phyloP scores from a whole-genome alignment of 2,888 invertebrate species.

The Aplocera efformata region DNA sequence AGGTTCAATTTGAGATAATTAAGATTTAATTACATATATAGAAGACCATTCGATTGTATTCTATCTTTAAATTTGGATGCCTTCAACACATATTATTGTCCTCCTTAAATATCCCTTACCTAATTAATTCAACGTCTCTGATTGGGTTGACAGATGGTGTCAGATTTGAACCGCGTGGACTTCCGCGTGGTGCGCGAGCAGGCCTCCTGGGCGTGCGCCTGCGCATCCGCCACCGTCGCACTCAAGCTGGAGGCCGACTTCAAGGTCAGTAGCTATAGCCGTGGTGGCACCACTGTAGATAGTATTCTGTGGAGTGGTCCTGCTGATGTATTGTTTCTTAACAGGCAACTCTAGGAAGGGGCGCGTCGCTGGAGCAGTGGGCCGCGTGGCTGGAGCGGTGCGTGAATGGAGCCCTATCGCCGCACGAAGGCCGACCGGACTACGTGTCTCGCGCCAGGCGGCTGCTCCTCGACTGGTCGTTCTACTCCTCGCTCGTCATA shows the following conservation, averaged over 20 bases:
- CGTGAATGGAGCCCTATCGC: conserved; percentile 93
- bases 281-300: too few relatives aligned
- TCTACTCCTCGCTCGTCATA: conserved; percentile 99
- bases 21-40: too few relatives aligned
- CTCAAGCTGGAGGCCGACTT: conserved; percentile 95
- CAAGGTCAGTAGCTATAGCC: too few relatives aligned
- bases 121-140: conserved; percentile 62
- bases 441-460: conserved; percentile 90
- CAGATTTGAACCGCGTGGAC: conserved; percentile 98
- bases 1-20: too few relatives aligned
- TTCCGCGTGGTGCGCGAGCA: conserved; percentile 96
- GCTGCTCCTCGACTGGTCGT: conserved; percentile 98
- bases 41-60: too few relatives aligned
- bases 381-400: conserved; percentile 97
- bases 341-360: conserved; percentile 92
- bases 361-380: conserved; percentile 98
- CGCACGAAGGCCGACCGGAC: conserved; percentile 90
- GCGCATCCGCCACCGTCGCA: conserved; percentile 90
- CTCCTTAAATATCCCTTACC: too few relatives aligned
- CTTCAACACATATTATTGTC: too few relatives aligned
- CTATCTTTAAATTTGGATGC: too few relatives aligned
- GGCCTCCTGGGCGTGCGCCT: conserved; percentile 98
- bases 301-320: too few relatives aligned
- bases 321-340: not conserved
- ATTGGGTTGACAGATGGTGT: conserved; percentile 88